A percentile compares a stretch with the other conserved stretches of the same genome.
These are phyloP conservation scores for Helostoma temminkii DNA, from an alignment of 2,797 vertebrate genomes.

Conservation along the genomic window DNA sequence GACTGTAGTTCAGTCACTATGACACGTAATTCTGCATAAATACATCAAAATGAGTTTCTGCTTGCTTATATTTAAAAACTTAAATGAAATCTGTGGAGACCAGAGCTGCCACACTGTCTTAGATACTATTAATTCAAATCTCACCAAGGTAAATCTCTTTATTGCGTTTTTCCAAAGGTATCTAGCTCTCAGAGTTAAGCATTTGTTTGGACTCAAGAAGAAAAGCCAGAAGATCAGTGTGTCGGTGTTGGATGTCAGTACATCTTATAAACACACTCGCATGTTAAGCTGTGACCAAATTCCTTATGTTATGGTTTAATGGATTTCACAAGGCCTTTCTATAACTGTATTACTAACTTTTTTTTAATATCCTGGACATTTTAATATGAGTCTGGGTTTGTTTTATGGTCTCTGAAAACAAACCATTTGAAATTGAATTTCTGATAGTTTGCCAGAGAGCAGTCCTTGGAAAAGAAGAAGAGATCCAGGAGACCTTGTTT, in stretches of 20 bases:
- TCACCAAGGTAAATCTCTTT: too few relatives aligned
- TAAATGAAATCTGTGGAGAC: background rate
- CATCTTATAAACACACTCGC: slow-evolving; percentile 27
- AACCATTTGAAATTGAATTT: slow-evolving; percentile 20
- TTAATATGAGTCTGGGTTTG: background rate
- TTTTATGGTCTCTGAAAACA: slow-evolving; percentile 28
- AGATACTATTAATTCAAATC: too few relatives aligned
- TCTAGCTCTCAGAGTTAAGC: background rate
- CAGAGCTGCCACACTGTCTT: slow-evolving; percentile 1
- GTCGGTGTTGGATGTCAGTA: slow-evolving; percentile 22
- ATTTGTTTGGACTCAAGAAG: slow-evolving; percentile 26
- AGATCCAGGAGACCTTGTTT: slow-evolving; percentile 46
- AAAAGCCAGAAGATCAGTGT: slow-evolving; percentile 7
- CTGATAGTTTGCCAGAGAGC: slow-evolving; percentile 30
- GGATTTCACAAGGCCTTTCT: slow-evolving; percentile 16
- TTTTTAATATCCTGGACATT: slow-evolving; percentile 12
- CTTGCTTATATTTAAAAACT: slow-evolving; percentile 15
- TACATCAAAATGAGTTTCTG: background rate
- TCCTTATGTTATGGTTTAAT: slow-evolving; percentile 1
- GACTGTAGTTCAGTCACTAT: slow-evolving; percentile 4
- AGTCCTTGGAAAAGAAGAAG: slow-evolving; percentile 20
- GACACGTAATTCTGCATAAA: slow-evolving; percentile 3
- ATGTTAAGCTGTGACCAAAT: slow-evolving; percentile 20
- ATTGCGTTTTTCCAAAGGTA: slow-evolving; percentile 6
- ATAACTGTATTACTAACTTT: background rate